Conservation (phyloP, 1,140 invertebrate species). For the Coelopa frigida region DNA sequence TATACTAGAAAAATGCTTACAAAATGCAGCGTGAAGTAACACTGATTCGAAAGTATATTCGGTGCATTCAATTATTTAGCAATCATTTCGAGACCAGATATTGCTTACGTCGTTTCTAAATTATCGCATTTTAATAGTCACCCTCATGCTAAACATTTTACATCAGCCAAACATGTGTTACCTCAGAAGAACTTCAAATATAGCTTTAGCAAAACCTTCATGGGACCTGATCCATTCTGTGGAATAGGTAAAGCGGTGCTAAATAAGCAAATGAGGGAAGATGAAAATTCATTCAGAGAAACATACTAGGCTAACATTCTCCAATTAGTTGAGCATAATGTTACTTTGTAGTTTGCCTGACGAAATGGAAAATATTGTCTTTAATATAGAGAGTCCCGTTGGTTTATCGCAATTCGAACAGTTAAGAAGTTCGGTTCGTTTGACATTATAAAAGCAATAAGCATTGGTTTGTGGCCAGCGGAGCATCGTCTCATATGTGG, state of each 20-base stretch:
- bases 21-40: too few relatives aligned
- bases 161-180: conserved; percentile 12
- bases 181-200: too few relatives aligned
- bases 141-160: conserved; percentile 11
- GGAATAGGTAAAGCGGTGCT: too few relatives aligned
- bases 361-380: conserved; percentile 14
- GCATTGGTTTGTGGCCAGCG: conserved; percentile 6
- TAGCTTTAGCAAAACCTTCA: too few relatives aligned
- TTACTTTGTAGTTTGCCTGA: conserved; percentile 9
- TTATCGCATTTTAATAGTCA: conserved; percentile 10
- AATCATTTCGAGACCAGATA: conserved; percentile 10
- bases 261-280: too few relatives aligned
- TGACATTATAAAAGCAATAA: not conserved
- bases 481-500: conserved; percentile 10
- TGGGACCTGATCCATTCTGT: too few relatives aligned
- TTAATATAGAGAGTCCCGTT: conserved; percentile 8
- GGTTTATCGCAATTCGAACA: conserved; percentile 9
- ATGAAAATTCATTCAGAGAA: too few relatives aligned
- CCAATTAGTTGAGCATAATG: conserved; percentile 5
- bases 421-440: not conserved
- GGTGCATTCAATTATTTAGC: conserved; percentile 12
- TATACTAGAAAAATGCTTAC: too few relatives aligned
- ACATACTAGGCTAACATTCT: too few relatives aligned
- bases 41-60: too few relatives aligned
- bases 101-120: conserved; percentile 2